Conservation (phyloP, 2,113 vertebrate genomes). For the Mirounga angustirostris region DNA sequence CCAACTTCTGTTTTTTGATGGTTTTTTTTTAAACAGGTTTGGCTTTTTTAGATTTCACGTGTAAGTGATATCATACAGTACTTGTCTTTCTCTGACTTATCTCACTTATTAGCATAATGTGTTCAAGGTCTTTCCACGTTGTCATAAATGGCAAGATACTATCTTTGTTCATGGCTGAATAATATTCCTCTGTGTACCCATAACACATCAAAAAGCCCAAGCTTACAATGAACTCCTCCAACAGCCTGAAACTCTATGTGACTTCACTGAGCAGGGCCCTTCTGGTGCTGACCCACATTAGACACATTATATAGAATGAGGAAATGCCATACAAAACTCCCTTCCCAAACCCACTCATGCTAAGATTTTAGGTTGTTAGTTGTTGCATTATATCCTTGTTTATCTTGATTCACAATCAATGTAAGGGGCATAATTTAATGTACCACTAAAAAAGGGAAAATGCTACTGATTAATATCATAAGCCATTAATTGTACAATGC, state of each 20-base stretch:
- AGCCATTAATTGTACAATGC: background rate
- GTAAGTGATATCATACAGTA: background rate
- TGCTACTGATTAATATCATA: background rate
- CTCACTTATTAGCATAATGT: background rate
- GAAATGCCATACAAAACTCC: background rate
- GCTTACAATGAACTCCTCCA: background rate
- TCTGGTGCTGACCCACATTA: conserved; percentile 50
- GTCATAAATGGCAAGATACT: background rate
- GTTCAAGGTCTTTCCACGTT: background rate
- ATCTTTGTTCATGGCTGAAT: background rate
- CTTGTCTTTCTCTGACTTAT: background rate
- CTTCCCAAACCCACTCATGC: background rate
- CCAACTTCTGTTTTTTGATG: background rate
- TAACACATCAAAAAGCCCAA: background rate
- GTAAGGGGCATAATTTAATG: background rate
- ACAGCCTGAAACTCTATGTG: background rate
- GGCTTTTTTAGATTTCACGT: background rate
- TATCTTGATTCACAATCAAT: background rate
- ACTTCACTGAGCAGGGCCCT: conserved; percentile 62
- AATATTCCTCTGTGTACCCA: background rate
- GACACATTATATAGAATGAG: background rate
- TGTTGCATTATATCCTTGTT: background rate
- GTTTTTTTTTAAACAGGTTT: background rate
- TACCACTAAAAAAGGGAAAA: background rate
- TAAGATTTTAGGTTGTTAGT: background rate